Evolutionary conservation across 2,113 vertebrate species (phyloP), one percentile per base, ranked within the genome.

Genomic region (Dicentrarchus labrax): DNA sequence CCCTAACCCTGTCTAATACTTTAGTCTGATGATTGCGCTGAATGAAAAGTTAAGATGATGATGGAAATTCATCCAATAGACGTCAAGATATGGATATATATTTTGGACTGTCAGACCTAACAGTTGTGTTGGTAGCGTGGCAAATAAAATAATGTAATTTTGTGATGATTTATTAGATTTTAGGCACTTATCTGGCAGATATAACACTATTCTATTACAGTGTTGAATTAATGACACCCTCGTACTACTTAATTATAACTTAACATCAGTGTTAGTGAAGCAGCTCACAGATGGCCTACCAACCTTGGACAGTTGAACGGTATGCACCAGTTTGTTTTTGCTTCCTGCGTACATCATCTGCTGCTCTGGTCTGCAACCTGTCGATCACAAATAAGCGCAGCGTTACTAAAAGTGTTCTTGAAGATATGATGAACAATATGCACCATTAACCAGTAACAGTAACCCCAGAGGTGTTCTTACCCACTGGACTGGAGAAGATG

Each of bases 291-390:
- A 30, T 30, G 30, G 30, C 30, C 4, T 3, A 30, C 50, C 51
- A 87, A 99, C 98, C 98, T 99, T 99, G 87, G 97, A 97, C 88
- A 99, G 90, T 47, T 98, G 93, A 45, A 96, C 96, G 17, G 97
- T 97, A 80, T 98, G 96, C 87, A 99, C 98, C 88, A 99, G 95
- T 80, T 97, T 97, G 93, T 98, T 98, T 96, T 99, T 98, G 95
- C 98, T 99, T 39, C 98, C 98, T 51, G 98, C 98, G 61, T 99
- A 99, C 97, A 99, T 99, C 98, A 99, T 99, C 94, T 99, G 98
- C 91, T 97, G 97, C 86, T 98, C 97, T 51, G 97, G 97, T 86
- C 96, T 97, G 93, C 98, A 99, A 41, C 98, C 98, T 99, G 78
- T 3, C 15, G 47, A 57, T 79, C 57, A 74, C 53, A 60, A 50